These are phyloP conservation scores for Hafferia zeledoni DNA, from an alignment of 2,797 vertebrate genomes.

Conservation along the genomic window DNA sequence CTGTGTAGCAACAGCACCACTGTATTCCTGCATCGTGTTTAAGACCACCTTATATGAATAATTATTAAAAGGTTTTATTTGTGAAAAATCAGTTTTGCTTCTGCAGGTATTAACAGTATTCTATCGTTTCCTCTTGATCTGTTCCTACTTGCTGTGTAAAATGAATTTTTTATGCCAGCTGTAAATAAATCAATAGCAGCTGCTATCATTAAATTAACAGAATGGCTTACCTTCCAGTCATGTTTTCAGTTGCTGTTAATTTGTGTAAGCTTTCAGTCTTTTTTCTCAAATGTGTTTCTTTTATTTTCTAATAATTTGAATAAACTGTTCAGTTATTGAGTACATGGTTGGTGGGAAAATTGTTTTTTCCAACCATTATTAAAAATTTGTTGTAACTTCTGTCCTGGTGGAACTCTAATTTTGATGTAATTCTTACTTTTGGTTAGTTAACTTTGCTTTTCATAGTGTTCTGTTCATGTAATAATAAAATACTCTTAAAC, in stretches of 20 bases:
- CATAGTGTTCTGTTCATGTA: not conserved
- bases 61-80: not conserved
- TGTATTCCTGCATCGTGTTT: not conserved
- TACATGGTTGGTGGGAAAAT: slow-evolving; percentile 44
- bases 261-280: slow-evolving; percentile 27
- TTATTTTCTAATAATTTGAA: slow-evolving; percentile 47
- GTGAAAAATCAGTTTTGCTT: slow-evolving; percentile 45
- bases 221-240: slow-evolving; percentile 53
- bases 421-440: slow-evolving; percentile 28
- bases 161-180: slow-evolving; percentile 36
- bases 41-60: not conserved
- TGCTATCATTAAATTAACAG: slow-evolving; percentile 42
- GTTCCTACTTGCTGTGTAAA: slow-evolving; percentile 53
- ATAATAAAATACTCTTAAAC: slow-evolving; percentile 18
- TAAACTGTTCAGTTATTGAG: slow-evolving; percentile 49
- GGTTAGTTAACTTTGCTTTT: not conserved
- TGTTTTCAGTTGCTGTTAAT: slow-evolving; percentile 69
- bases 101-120: slow-evolving; percentile 41
- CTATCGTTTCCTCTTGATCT: not conserved
- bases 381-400: slow-evolving; percentile 23
- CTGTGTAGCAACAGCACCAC: not conserved
- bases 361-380: slow-evolving; percentile 55
- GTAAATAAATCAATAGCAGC: slow-evolving; percentile 58
- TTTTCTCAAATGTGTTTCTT: slow-evolving; percentile 44
- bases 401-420: slow-evolving; percentile 20